Evolutionary conservation across 2,113 vertebrate species (phyloP).

Genomic region (Ovis canadensis): DNA sequence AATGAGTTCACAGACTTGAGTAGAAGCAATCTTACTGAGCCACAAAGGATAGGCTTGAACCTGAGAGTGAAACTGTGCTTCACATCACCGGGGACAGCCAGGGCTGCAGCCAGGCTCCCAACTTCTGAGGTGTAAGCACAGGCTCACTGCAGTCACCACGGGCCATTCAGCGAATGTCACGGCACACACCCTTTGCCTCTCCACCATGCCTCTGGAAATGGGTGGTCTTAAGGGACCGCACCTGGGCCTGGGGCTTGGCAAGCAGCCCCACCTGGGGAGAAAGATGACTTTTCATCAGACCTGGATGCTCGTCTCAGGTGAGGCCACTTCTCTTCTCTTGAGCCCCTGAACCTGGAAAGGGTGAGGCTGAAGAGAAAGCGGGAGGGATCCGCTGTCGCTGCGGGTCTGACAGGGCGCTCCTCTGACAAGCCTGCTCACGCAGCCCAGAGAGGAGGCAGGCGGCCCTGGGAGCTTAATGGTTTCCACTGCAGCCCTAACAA

Average conservation of each 20-base stretch:
- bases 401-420: background rate
- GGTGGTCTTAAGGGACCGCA: background rate
- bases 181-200: background rate
- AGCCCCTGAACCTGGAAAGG: background rate
- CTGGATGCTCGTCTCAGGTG: background rate
- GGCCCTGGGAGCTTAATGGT: fast-evolving
- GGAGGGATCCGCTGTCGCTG: background rate
- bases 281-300: background rate
- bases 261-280: background rate
- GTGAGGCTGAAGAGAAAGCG: background rate
- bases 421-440: fast-evolving
- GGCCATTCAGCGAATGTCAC: fast-evolving
- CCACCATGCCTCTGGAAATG: background rate
- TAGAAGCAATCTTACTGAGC: background rate
- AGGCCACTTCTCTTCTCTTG: background rate
- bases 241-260: background rate
- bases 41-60: background rate
- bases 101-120: background rate
- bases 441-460: background rate
- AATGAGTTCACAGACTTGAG: background rate
- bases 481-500: background rate
- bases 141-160: fast-evolving
- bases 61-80: background rate
- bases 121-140: background rate
- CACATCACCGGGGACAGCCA: background rate